Evolutionary conservation across 2,888 invertebrate genomes (phyloP).

Genomic region (Watsonalla binaria): DNA sequence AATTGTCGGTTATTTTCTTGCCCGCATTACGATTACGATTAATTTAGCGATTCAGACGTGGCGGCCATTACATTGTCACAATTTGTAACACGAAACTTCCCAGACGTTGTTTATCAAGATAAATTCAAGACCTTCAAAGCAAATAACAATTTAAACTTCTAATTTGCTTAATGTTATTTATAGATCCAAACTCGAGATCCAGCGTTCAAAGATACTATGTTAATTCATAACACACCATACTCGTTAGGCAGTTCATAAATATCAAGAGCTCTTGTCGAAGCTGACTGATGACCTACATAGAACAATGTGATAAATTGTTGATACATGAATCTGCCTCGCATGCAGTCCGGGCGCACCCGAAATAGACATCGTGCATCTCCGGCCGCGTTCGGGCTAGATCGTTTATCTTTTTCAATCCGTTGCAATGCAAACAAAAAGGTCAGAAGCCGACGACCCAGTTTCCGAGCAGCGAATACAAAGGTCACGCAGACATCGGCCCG

Average conservation of each 20-base stretch:
- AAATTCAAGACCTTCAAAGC: background rate
- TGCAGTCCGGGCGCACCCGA: conserved; percentile 42
- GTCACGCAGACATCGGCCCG: conserved; percentile 65
- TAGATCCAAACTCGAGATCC: conserved; percentile 5
- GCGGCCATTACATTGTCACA: background rate
- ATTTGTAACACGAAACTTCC: conserved; percentile 5
- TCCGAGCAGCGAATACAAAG: conserved; percentile 60
- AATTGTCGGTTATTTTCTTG: conserved; percentile 19
- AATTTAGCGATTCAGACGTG: background rate
- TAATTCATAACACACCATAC: background rate
- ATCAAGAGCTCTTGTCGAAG: conserved; percentile 12
- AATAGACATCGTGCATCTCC: conserved; percentile 52
- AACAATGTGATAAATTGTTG: conserved; percentile 25
- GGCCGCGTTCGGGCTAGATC: conserved; percentile 46
- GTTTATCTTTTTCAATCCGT: conserved; percentile 55
- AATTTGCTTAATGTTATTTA: too few relatives aligned
- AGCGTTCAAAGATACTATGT: conserved; percentile 2
- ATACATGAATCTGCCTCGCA: conserved; percentile 27
- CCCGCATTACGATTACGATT: background rate
- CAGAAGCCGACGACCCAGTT: conserved; percentile 73
- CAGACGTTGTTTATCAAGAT: conserved; percentile 12
- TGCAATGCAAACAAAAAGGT: conserved; percentile 71
- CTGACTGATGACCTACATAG: conserved; percentile 21
- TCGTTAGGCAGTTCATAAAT: conserved; percentile 3
- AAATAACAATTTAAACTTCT: background rate